A percentile compares a stretch with the other conserved stretches of the same genome.
These are phyloP conservation scores for Caenorhabditis latens DNA, from an alignment of 1,140 invertebrate genomes.

Conservation along the genomic window DNA sequence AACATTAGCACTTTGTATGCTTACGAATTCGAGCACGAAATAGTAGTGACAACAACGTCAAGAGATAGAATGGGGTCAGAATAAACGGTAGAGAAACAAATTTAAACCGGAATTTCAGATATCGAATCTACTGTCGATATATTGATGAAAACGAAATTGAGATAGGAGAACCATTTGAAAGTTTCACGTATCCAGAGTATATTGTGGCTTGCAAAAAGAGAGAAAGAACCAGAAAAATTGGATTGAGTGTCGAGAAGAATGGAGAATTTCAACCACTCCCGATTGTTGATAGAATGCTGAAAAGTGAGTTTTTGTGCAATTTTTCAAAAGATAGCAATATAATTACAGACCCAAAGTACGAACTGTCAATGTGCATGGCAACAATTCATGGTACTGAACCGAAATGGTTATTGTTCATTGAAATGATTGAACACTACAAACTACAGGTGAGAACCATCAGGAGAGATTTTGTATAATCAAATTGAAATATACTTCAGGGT, in stretches of 20 bases:
- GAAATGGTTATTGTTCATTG: slow-evolving; percentile 29
- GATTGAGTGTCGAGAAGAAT: background rate
- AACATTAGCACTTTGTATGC: slow-evolving; percentile 1
- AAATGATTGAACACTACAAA: slow-evolving; percentile 40
- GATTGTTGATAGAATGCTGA: slow-evolving; percentile 15
- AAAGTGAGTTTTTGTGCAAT: background rate
- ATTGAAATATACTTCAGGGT: background rate
- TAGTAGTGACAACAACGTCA: background rate
- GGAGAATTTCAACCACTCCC: background rate
- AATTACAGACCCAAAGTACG: background rate
- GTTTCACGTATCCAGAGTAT: slow-evolving; percentile 26
- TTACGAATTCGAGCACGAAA: slow-evolving; percentile 19
- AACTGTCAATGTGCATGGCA: slow-evolving; percentile 11
- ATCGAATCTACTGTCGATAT: slow-evolving; percentile 23
- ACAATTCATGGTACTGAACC: slow-evolving; percentile 6
- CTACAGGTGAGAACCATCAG: slow-evolving; percentile 1
- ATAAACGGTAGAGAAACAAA: background rate
- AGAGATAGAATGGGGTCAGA: background rate
- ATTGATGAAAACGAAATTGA: background rate
- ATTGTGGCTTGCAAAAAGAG: slow-evolving; percentile 7
- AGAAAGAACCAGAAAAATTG: background rate
- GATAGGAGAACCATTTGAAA: slow-evolving; percentile 12
- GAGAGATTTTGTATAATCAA: background rate
- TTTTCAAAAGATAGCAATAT: background rate
- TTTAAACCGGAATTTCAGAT: background rate